These are phyloP conservation scores for Calypte anna DNA, from an alignment of 2,113 vertebrate species.

Conservation along the genomic window DNA sequence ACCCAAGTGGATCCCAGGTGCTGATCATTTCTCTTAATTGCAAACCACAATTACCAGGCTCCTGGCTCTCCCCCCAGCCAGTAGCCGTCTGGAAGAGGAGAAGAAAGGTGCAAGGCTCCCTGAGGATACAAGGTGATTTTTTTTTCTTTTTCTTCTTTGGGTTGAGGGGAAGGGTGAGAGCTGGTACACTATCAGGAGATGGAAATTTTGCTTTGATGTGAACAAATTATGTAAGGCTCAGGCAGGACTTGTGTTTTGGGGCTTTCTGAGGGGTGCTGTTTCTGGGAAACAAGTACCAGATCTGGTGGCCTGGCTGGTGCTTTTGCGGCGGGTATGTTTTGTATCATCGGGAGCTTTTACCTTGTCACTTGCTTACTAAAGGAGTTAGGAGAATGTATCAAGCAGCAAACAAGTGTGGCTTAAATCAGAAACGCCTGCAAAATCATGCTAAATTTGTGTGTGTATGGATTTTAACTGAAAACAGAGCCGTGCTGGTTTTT, in stretches of 20 bases:
- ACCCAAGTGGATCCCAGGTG: background rate
- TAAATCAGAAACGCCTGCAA: slow-evolving; percentile 70
- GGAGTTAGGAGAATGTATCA: slow-evolving; percentile 11
- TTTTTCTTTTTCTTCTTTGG: background rate
- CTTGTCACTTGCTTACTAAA: slow-evolving; percentile 19
- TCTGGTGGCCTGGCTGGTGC: background rate
- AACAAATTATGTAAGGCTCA: background rate
- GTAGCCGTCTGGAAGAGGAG: background rate
- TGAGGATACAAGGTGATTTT: background rate
- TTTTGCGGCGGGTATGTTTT: background rate
- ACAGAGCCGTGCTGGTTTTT: background rate
- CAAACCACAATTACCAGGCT: background rate
- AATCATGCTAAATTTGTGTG: slow-evolving; percentile 4
- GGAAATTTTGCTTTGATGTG: fast-evolving
- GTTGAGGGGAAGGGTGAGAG: background rate
- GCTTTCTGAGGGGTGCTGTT: background rate
- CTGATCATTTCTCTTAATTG: background rate
- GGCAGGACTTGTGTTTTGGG: no score
- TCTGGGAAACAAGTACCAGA: background rate
- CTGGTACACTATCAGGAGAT: fast-evolving
- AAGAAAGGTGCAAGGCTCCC: background rate
- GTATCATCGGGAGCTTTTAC: background rate
- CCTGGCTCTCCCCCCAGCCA: background rate
- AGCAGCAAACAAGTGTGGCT: slow-evolving; percentile 64
- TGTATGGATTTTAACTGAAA: slow-evolving; percentile 44